Conservation (phyloP, 1,140 invertebrate species). For the Onthophagus taurus region DNA sequence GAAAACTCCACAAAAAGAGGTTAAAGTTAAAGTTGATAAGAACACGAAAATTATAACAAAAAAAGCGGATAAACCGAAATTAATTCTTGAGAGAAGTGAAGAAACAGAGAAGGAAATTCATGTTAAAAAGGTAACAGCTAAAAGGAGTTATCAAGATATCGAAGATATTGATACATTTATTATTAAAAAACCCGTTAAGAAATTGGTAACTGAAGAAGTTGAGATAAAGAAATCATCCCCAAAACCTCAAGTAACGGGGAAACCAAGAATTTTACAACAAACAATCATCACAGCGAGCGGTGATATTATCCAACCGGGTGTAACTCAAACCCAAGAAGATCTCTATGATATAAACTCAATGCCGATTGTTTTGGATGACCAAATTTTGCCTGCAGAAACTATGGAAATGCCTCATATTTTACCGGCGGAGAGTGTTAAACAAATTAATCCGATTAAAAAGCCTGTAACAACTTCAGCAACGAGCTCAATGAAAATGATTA, state of each 20-base stretch:
- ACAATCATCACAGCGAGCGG: conserved; percentile 34
- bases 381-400: conserved; percentile 48
- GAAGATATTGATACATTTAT: conserved; percentile 35
- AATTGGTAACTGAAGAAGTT: conserved; percentile 7
- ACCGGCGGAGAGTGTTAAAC: conserved; percentile 41
- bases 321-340: conserved; percentile 42
- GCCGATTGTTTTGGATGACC: conserved; percentile 60
- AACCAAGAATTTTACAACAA: conserved; percentile 35
- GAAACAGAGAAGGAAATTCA: no score
- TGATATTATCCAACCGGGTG: conserved; percentile 30
- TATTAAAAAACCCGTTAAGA: conserved; percentile 31
- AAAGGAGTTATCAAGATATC: conserved; percentile 29
- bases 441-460: conserved; percentile 10
- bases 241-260: conserved; percentile 15
- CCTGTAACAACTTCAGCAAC: not conserved
- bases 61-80: conserved; percentile 12
- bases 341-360: conserved; percentile 63
- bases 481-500: conserved; percentile 15
- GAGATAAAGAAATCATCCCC: conserved; percentile 12
- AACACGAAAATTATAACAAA: conserved; percentile 11
- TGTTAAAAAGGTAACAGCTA: conserved; percentile 23
- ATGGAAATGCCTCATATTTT: conserved; percentile 59
- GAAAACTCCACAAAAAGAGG: not conserved
- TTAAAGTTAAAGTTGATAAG: not conserved
- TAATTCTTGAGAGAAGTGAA: no score